Evolutionary conservation across 1,140 invertebrate genomes (phyloP), one percentile per base, ranked within the genome.

Genomic region (Cyclargus thomasi): DNA sequence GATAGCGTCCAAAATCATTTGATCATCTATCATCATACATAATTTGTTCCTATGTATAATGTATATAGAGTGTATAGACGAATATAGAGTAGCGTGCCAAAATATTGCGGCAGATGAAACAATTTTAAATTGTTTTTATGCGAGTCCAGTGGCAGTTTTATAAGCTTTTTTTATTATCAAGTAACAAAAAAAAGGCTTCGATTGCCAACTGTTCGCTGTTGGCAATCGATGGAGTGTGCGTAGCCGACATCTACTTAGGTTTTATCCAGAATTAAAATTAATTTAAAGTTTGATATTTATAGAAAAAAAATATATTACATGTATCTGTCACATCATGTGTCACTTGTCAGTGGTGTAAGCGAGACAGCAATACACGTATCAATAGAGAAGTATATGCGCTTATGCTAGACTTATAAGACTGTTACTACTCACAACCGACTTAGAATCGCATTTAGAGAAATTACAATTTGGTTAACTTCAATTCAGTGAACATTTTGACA

Each of bases 41-140:
- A 66, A n/a, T 70, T 82, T 80, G 86, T 88, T 88, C 86, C 84
- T 88, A 88, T 88, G 84, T 88, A 88, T 71, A 85, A 59, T 77
- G 73, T 75, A 70, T 77, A 72, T 75, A 74, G 71, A 29, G 63
- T 70, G 53, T 66, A 57, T 59, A 57, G 64, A 55, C 68, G 68
- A 68, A 67, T 74, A 68, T 75, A 74, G 74, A 77, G 82, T 84
- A 82, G 81, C 69, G 83, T 86, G 86, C 84, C 86, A 86, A 88
- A 86, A 82, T 78, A 16, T 74, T 74, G 68, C 69, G 63, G 55
- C 22, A 62, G 29, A 57, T 22, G 63, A 64, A 67, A 66, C 75
- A 71, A 77, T 79, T 79, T 47, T 68, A 65, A 79, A 79, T 79
- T 77, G 75, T 75, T 63, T 69, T 20, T 57, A 22, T 57, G 53